Evolutionary conservation across 1,140 invertebrate genomes (phyloP), one percentile per base, ranked within the genome.

Genomic region (Drosophila biarmipes): DNA sequence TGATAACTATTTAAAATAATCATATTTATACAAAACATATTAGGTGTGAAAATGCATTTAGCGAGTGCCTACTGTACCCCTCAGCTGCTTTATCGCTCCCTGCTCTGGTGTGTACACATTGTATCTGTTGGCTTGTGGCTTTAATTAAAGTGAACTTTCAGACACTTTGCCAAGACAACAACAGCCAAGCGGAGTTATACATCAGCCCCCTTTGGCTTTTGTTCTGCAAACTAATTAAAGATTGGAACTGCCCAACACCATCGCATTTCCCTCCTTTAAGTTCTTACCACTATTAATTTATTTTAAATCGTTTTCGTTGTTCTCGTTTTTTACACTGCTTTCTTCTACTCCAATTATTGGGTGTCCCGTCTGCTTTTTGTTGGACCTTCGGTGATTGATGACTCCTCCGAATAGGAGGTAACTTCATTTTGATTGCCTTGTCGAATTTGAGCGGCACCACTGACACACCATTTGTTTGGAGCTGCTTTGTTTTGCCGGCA

Each of bases 371-470:
- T 6, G 7, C 21, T 12, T n/a, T 19, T 34, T 19, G 15, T 43
- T 21, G 15, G 43, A 51, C 38, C 35, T 66, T 42, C 6, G 42
- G 63, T 86, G 81, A 86, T 86, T 86, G 86, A 86, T 86, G 81
- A 74, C 34, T 56, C n/a, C 51, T 69, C 69, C 45, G 45, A 21
- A 73, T 51, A 46, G 81, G 73, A 86, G 73, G 82, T 87, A 81
- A 78, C 82, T 86, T 81, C 82, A 75, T 87, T 86, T 87, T 86
- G 81, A 86, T 86, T 81, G 78, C 82, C 78, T 46, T 86, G 78
- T 75, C 78, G 77, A 74, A 74, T 74, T 55, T 31, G 58, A 75
- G 57, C 73, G 84, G 69, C 73, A 74, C 54, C 54, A 29, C 81
- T 61, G 73, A 43, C 81, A 86, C 81, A 86, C 87, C 73, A 75